Conservation (phyloP, 2,797 vertebrate species). For the Anguilla obscura region DNA sequence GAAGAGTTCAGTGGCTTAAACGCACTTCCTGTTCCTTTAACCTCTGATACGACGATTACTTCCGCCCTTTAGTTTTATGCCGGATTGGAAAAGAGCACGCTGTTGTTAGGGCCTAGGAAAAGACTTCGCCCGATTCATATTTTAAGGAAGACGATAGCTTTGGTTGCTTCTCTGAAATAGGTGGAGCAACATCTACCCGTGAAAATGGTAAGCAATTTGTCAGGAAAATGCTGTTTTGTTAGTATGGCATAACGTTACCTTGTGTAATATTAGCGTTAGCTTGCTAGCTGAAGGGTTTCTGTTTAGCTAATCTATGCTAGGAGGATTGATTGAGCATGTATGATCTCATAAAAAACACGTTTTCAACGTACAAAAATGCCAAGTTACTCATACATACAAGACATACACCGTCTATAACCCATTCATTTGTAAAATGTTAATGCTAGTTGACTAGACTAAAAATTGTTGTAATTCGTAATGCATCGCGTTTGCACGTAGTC, state of each 20-base stretch:
- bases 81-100: not conserved
- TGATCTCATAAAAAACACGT: too few relatives aligned
- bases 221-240: not conserved
- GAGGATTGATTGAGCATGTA: not conserved
- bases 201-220: not conserved
- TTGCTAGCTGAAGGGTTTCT: not conserved
- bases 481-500: not conserved
- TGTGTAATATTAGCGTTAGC: not conserved
- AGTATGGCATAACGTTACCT: not conserved
- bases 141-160: not conserved
- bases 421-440: not conserved
- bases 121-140: not conserved
- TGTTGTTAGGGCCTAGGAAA: not conserved
- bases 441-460: not conserved
- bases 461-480: not conserved
- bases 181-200: not conserved
- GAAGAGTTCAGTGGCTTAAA: not conserved
- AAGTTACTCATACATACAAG: too few relatives aligned
- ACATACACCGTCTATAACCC: too few relatives aligned
- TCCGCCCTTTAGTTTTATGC: not conserved
- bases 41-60: conserved; percentile 11
- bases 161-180: not conserved
- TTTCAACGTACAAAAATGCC: too few relatives aligned
- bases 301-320: not conserved
- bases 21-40: not conserved